Conservation (phyloP, 2,888 invertebrate species). For the Aricia artaxerxes region DNA sequence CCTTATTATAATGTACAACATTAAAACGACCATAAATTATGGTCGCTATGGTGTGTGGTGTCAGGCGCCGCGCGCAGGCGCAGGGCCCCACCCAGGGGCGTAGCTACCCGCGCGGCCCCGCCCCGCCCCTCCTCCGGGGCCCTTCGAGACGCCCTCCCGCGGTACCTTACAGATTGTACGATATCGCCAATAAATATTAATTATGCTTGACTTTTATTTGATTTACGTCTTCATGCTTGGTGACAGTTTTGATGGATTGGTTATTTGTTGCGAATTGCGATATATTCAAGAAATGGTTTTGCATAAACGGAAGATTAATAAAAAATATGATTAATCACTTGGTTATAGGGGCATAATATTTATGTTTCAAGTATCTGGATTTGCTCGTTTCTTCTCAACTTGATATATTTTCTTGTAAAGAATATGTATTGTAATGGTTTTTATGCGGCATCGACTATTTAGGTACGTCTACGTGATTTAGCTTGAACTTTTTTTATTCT, state of each 20-base stretch:
- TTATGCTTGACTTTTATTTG: constrained; percentile 13
- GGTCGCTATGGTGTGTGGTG: constrained; percentile 19
- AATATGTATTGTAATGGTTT: no score
- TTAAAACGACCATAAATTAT: constrained; percentile 2
- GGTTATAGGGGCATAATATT: not conserved
- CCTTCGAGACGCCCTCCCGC: constrained; percentile 43
- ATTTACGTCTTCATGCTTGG: not conserved
- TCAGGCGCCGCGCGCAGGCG: constrained; percentile 54
- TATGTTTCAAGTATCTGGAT: no score
- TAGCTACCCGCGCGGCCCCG: constrained; percentile 52
- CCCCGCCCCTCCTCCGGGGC: constrained; percentile 47
- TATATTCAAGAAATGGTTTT: not conserved
- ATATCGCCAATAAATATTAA: constrained; percentile 19
- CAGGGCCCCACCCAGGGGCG: constrained; percentile 52
- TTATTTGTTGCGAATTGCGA: not conserved
- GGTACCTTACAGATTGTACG: constrained; percentile 32
- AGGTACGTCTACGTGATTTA: no score
- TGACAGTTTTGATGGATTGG: not conserved
- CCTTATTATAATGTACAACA: constrained; percentile 7
- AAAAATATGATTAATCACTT: not conserved
- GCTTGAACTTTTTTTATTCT: no score
- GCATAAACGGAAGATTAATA: not conserved
- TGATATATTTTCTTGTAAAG: no score
- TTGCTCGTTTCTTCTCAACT: no score
- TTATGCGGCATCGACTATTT: no score